Base-by-base conservation (phyloP, 2,113 vertebrate species). In the Oncorhynchus nerka region DNA sequence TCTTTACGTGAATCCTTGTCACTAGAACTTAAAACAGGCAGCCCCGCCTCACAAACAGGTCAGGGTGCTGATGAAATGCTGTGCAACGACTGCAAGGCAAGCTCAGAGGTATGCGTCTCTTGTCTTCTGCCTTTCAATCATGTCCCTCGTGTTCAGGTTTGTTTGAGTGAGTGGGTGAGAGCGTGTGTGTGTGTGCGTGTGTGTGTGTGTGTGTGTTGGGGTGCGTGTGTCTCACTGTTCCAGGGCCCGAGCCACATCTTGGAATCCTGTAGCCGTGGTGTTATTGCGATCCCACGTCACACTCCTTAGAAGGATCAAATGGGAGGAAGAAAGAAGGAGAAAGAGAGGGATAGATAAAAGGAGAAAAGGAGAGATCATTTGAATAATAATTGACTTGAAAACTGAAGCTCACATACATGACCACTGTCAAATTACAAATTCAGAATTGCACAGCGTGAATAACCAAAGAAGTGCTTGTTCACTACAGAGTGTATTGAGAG, bases 201-300 rank as follows among this genome's bases (percentile, higher is more conserved):
- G 48, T 68, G 48, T 65, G 74, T 76, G 70, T 74, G 77, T 57
- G 75, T 73, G 75, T 6, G 4, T 28, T 15, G 15, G 51, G 24
- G 51, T 55, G 19, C 19, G 62, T 55, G 30, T 6, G 6, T 86
- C 95, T 95, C 91, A 97, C 96, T 96, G 96, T 91, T 97, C 96
- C 86, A 97, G 75, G 7, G 96, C 95, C 75, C 96, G 91, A 1
- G 96, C 95, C n/a, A 97, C 92, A 81, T 97, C 96, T 82, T 96
- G 94, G 85, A 97, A 95, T 64, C 96, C 96, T 9, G 92, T 89
- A 19, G 93, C 93, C 0, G 95, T 95, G 4, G 96, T 97, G 77
- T 94, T 95, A 88, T 97, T 97, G 79, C 94, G 93, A 86, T 97
- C 96, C 96, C 96, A 97, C 1, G 93, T 93, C 80, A 97, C 95